Percentiles rank a stretch among this genome's conserved stretches.
phyloP scores from a whole-genome alignment of 2,113 vertebrate species.

The Gymnobelideus leadbeateri region DNA sequence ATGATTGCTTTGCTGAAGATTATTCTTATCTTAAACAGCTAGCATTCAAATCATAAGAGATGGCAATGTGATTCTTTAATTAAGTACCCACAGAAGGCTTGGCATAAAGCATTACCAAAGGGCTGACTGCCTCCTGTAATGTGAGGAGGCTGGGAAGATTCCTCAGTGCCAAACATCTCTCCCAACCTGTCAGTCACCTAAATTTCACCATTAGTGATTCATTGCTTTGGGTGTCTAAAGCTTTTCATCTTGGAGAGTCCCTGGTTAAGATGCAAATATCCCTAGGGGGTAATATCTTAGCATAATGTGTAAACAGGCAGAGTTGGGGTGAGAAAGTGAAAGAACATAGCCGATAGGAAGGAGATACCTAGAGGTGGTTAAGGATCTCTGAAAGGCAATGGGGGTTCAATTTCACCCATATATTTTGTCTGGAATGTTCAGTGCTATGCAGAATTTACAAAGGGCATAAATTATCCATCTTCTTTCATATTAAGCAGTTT shows the following conservation, averaged over 20 bases:
- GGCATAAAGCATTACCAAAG: not conserved
- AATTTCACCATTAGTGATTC: slow-evolving; percentile 33
- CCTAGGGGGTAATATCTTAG: not conserved
- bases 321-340: slow-evolving; percentile 19
- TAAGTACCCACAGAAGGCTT: not conserved
- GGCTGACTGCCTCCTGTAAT: not conserved
- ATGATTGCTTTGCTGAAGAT: slow-evolving; percentile 35
- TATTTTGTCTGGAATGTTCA: not conserved
- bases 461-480: not conserved
- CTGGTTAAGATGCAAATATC: slow-evolving; percentile 17
- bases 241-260: slow-evolving; percentile 13
- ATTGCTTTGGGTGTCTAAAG: not conserved
- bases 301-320: not conserved
- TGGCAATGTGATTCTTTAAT: slow-evolving; percentile 1
- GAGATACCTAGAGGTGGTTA: not conserved
- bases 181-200: not conserved
- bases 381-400: not conserved
- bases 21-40: slow-evolving; percentile 29
- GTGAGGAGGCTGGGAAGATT: not conserved
- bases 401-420: not conserved
- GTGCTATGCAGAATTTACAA: not conserved
- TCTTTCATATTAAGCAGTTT: not conserved
- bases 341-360: not conserved
- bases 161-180: slow-evolving; percentile 21
- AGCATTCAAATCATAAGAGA: slow-evolving; percentile 14